Base-by-base conservation (phyloP, 2,797 vertebrate genomes). In the Alca torda region DNA sequence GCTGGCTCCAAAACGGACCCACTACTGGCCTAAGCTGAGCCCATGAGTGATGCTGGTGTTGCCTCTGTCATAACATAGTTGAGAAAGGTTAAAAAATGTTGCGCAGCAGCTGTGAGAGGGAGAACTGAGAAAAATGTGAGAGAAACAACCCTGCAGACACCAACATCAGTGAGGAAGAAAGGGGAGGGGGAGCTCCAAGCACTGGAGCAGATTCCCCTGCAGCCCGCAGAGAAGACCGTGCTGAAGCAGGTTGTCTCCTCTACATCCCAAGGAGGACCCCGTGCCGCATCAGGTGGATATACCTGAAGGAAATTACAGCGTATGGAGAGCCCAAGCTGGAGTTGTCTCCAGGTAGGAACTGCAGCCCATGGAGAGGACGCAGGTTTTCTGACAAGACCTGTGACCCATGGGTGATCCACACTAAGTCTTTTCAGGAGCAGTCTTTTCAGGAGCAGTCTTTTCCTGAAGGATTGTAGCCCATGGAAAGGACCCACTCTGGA, bases 1-100 rank as follows among this genome's bases (percentile, higher is more conserved):
- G 33, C 4, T 3, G 9, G 10, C 15, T 89, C 53, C 68, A 76
- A 64, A 91, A 60, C 0, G 3, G 8, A 21, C 14, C 16, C 18
- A 43, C 3, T 0, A 0, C 24, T 61, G 41, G 13, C 30, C 56
- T 64, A 56, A 75, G 16, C 19, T 50, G 13, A 69, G 20, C 28
- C 24, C 8, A 45, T 19, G 33, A 69, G 37, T 19, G 33, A 51
- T 16, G 25, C 16, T 21, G 28, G 24, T n/a, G 28, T 56, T 69
- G 35, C 31, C 10, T 85, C 17, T 51, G 33, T 50, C 18, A 21
- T 43, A 56, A 56, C 7, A 45, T 11, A 21, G 31, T 61, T 69
- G 45, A 59, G 63, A 86, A 72, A 79, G n/a, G 6, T 48, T 60
- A 35, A 78, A 83, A 79, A 61, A 39, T 10, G 20, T 4, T 3